Percentiles rank a stretch among this genome's conserved stretches.
phyloP scores from a whole-genome alignment of 2,113 vertebrate species.

The Tonatia bakeri region DNA sequence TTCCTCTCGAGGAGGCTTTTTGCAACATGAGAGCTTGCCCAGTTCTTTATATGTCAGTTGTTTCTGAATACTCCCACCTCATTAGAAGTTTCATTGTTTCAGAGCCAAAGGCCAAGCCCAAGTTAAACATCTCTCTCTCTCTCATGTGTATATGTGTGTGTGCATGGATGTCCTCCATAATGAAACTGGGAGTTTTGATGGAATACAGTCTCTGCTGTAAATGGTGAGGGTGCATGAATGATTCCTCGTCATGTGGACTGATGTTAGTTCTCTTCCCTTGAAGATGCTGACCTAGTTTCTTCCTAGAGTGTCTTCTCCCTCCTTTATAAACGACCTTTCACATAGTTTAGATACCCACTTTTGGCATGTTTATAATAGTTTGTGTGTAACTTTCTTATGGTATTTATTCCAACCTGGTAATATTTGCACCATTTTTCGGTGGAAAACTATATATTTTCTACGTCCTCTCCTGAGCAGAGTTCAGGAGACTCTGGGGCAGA shows the following conservation, averaged over 20 bases:
- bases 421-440: background rate
- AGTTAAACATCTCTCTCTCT: background rate
- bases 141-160: rapidly evolving
- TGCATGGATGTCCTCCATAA: background rate
- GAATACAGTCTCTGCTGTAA: background rate
- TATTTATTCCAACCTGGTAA: background rate
- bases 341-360: background rate
- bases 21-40: background rate
- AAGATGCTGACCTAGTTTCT: background rate
- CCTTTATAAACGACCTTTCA: background rate
- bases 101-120: background rate
- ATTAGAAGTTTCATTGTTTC: background rate
- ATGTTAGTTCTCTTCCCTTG: background rate
- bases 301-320: background rate
- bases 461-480: background rate
- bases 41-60: background rate
- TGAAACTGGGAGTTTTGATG: background rate
- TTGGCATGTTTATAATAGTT: background rate
- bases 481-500: background rate
- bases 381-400: background rate
- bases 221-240: background rate
- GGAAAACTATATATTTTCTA: background rate
- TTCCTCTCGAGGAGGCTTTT: background rate
- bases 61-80: background rate
- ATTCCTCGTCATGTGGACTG: background rate